Evolutionary conservation across 1,140 invertebrate genomes (phyloP).

Genomic region (Trypoxylus dichotomus): DNA sequence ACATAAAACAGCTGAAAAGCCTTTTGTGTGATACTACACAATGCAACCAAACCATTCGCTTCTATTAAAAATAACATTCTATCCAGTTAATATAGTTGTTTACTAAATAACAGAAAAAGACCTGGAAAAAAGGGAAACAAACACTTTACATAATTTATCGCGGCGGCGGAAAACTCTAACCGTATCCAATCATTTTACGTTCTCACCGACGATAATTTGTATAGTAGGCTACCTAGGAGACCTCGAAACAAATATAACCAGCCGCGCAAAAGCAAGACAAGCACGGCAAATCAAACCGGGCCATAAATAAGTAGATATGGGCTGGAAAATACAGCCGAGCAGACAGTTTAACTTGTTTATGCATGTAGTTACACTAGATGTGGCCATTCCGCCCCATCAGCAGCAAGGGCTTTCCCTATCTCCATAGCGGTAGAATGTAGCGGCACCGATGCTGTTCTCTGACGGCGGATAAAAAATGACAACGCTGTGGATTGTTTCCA

Average conservation of each 20-base stretch:
- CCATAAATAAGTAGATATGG: conserved; percentile 46
- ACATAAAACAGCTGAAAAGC: no score
- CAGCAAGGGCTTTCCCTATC: background rate
- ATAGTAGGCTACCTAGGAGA: background rate
- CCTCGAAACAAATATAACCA: background rate
- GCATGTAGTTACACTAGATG: conserved; percentile 42
- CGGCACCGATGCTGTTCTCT: background rate
- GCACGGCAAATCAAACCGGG: conserved; percentile 43
- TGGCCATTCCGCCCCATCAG: conserved; percentile 5
- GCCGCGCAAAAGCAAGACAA: conserved; percentile 31
- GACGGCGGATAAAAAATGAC: background rate
- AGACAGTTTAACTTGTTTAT: conserved; percentile 45
- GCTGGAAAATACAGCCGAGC: conserved; percentile 42
- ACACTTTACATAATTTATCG: conserved; percentile 18
- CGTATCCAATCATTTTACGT: background rate
- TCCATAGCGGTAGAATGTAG: background rate
- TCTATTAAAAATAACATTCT: background rate
- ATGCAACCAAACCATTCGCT: background rate
- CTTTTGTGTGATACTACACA: background rate
- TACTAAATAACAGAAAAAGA: background rate
- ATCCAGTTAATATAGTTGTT: conserved; percentile 17
- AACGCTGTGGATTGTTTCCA: background rate
- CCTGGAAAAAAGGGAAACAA: background rate
- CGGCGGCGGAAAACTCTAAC: background rate
- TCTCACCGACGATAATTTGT: background rate